phyloP scores from a whole-genome alignment of 1,140 invertebrate genomes.

The Zaprionus vittiger region DNA sequence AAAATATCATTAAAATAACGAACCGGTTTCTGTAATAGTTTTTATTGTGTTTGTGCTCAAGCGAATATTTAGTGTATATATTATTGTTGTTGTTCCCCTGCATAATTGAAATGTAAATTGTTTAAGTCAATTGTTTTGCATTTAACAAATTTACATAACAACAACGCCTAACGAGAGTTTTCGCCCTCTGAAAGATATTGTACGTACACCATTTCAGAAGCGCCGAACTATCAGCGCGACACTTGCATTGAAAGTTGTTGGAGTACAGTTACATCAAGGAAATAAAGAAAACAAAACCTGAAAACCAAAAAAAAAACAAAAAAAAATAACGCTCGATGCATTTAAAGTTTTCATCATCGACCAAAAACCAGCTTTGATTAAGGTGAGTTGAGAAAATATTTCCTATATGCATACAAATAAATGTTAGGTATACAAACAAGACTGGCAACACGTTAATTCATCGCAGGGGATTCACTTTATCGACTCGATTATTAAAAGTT shows the following conservation, averaged over 20 bases:
- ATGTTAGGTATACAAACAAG: not conserved
- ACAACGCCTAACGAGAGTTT: constrained; percentile 4
- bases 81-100: constrained; percentile 9
- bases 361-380: constrained; percentile 16
- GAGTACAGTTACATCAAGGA: constrained; percentile 16
- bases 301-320: not conserved
- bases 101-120: constrained; percentile 56
- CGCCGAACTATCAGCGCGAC: not conserved
- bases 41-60: constrained; percentile 27
- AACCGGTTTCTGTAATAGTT: constrained; percentile 65
- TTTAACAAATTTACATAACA: constrained; percentile 59
- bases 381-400: constrained; percentile 31
- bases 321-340: constrained; percentile 39
- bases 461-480: constrained; percentile 10
- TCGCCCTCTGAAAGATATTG: not conserved
- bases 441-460: not conserved
- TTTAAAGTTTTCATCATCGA: constrained; percentile 25
- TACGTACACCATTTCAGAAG: constrained; percentile 34
- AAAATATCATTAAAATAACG: constrained; percentile 39
- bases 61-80: constrained; percentile 19
- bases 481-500: not conserved
- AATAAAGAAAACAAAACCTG: constrained; percentile 6
- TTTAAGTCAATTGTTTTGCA: constrained; percentile 24
- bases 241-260: constrained; percentile 24
- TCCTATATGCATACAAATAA: not conserved